Base-by-base conservation (phyloP, 2,113 vertebrate genomes). In the Hydropotes inermis region DNA sequence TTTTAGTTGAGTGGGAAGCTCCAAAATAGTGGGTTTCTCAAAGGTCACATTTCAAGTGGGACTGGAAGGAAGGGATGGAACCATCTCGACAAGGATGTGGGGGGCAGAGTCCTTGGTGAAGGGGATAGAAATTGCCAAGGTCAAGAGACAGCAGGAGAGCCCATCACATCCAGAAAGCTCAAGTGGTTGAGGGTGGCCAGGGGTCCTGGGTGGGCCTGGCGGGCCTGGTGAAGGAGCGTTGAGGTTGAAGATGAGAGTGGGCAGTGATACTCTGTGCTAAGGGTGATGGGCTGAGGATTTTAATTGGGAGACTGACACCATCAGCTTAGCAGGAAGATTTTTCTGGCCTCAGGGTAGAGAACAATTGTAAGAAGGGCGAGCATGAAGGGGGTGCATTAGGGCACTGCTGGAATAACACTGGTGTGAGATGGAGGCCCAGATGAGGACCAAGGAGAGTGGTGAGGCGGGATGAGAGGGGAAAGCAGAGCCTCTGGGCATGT, bases 161-260 rank as follows among this genome's bases (percentile, higher is more conserved):
- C 45, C 39, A 2, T 28, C 60, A 17, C 45, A 0, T 23, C 45
- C 2, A 4, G 27, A 85, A 58, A 54, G 28, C 45, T 67, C 94
- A 7, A 25, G n/a, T 7, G n/a, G 11, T 39, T 23, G 55, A 54
- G 64, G n/a, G 4, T 1, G 19, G 30, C 27, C 43, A 19, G 64
- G 50, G 81, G 21, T 12, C 57, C 14, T 0, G 0, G 2, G 3
- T 13, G n/a, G 13, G n/a, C 43, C 45, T 15, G n/a, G 7, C 0
- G 11, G 11, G 10, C 21, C 10, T 28, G 55, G 30, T 15, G 23
- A 60, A 12, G 82, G 70, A 93, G 36, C 21, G 14, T 1, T 3
- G 64, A 27, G 64, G 10, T 1, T 21, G 64, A 43, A 61, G 54
- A 43, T 3, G 25, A 39, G 52, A 12, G 27, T 0, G 1, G 28